Base-by-base conservation (phyloP, 92 coral and sea anemone genomes). In the Paramuricea clavata region DNA sequence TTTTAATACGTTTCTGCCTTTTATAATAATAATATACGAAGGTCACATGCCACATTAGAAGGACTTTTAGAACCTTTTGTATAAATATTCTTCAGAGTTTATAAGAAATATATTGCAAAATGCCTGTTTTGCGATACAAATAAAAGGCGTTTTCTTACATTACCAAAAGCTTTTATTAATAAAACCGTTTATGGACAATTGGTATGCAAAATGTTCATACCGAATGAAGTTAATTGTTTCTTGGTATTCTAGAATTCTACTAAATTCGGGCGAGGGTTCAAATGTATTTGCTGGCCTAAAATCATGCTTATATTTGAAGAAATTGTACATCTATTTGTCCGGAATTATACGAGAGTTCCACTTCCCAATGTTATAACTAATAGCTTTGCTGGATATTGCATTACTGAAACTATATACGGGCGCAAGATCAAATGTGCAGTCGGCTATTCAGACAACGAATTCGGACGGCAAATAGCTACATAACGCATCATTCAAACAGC, bases 141-240 rank as follows among this genome's bases (percentile, higher is more conserved):
- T 30, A 30, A 9, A 33, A 65, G 72, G 72, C 72, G 72, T 65
- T 13, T n/a, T 26, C 72, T 28, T n/a, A 28, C 19, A 65, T 16
- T 31, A 27, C 22, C 33, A 16, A 65, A 56, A 28, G 72, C 39
- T 12, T 65, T 31, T 65, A 65, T 65, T 65, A n/a, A 2, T 23
- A 23, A 72, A 35, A 72, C 78, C 78, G 78, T 72, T 72, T 39
- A 44, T 72, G 78, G 78, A 12, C 34, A 39, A 27, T 39, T 44
- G 57, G 78, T 39, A 72, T 72, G 50, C 57, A 39, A 22, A 30
- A 72, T 28, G 5, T 19, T 22, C 57, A 72, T 19, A 22, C 19
- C 78, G 78, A 39, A 72, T 72, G 2, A 33, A 44, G 36, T 36
- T 39, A 36, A 65, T 33, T 26, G 35, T 2, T 12, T 0, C 23